Evolutionary conservation across 1,140 invertebrate genomes (phyloP), one percentile per base, ranked within the genome.

Genomic region (Microplitis demolitor): DNA sequence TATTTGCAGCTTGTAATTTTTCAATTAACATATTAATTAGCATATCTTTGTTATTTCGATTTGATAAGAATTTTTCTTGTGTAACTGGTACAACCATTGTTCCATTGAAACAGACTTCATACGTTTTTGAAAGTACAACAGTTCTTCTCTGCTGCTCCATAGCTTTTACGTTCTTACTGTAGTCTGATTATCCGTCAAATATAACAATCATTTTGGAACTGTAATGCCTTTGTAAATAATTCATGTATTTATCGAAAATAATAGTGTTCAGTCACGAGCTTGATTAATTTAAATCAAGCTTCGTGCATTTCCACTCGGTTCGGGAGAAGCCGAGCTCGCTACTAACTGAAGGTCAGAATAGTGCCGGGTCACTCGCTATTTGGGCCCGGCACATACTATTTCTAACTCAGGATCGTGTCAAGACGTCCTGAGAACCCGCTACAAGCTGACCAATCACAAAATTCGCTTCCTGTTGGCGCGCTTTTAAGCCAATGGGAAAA

Each of bases 181-280:
- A 50, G 14, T 51, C 64, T 31, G 64, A 51, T 77, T 80, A 83
- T 61, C 79, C 79, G 76, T 80, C 78, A 80, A 82, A 82, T 62
- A 84, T 72, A 9, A 83, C 69, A 56, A 74, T 74, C 62, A 76
- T 63, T 72, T 39, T 74, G 5, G 11, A 6, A 66, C 69, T 53
- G 14, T 63, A 63, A 37, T 63, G 14, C 5, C 4, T 63, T 37
- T 37, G 33, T n/a, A 63, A 35, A 37, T 63, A 63, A 3, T 63
- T n/a, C 1, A 37, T 9, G 35, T 37, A 63, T 37, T 63, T 63
- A 37, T 35, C 4, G 0, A 63, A 37, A 31, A 63, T 63, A 37
- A 37, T 37, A n/a, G 34, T n/a, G n/a, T n/a, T n/a, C n/a, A n/a
- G n/a, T n/a, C n/a, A n/a, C n/a, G n/a, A n/a, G n/a, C n/a, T n/a